Evolutionary conservation across 2,113 vertebrate genomes (phyloP).

Genomic region (Rhinogobius similis): DNA sequence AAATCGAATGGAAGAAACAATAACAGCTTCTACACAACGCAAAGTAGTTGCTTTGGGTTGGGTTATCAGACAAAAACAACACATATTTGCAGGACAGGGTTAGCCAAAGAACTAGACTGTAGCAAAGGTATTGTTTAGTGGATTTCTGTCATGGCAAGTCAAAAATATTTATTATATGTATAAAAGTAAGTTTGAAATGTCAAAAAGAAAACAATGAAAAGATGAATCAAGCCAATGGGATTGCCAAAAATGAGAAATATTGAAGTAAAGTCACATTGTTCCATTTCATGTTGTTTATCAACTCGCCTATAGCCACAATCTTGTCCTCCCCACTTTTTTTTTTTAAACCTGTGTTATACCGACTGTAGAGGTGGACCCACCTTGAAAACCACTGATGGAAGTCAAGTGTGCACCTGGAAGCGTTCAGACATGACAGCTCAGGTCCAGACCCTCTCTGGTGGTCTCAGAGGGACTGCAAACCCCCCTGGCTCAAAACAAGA

Average conservation of each 20-base stretch:
- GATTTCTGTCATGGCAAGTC: neutral
- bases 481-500: slow-evolving; percentile 10
- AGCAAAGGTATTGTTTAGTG: neutral
- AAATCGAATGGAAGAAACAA: neutral
- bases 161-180: no score
- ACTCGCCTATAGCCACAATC: neutral
- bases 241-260: neutral
- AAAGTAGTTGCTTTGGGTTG: neutral
- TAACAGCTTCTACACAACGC: no score
- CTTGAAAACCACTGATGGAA: neutral
- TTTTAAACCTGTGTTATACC: no score
- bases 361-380: neutral
- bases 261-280: neutral
- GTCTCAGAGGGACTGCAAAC: slow-evolving; percentile 25
- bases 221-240: neutral
- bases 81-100: neutral
- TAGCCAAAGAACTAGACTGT: no score
- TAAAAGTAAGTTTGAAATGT: neutral
- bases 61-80: neutral
- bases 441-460: slow-evolving; percentile 9
- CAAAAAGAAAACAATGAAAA: neutral
- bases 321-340: neutral
- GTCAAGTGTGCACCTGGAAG: slow-evolving; percentile 15
- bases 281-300: neutral
- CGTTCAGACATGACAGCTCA: slow-evolving; percentile 24